Percentiles rank a stretch among this genome's conserved stretches.
phyloP scores from a whole-genome alignment of 2,888 invertebrate species.

The Agonopterix arenella region DNA sequence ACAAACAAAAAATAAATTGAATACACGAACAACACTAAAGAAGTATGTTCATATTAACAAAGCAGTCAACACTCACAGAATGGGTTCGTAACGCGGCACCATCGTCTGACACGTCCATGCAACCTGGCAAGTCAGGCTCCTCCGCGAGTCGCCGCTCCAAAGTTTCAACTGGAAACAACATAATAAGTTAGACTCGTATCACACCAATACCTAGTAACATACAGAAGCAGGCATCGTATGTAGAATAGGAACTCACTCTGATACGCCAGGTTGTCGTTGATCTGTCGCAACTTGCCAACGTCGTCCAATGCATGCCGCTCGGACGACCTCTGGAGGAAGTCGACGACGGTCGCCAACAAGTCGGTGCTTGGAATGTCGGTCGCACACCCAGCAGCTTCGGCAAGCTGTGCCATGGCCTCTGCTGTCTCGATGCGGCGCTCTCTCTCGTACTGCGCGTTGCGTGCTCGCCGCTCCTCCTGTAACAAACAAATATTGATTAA shows the following conservation, averaged over 20 bases:
- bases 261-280: slow-evolving; percentile 26
- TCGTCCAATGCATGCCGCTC: slow-evolving; percentile 13
- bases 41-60: too few relatives aligned
- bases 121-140: slow-evolving; percentile 2
- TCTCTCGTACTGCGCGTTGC: slow-evolving; percentile 42
- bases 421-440: slow-evolving; percentile 35
- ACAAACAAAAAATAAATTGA: background rate
- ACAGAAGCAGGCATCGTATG: too few relatives aligned
- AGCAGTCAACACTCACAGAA: too few relatives aligned
- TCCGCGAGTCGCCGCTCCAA: slow-evolving; percentile 11
- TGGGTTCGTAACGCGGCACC: too few relatives aligned
- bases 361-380: slow-evolving; percentile 8
- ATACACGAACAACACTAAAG: too few relatives aligned
- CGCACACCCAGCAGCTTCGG: slow-evolving; percentile 20
- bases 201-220: too few relatives aligned
- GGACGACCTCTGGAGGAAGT: slow-evolving; percentile 15
- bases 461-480: slow-evolving; percentile 37
- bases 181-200: too few relatives aligned
- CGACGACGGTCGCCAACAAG: slow-evolving; percentile 29
- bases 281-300: slow-evolving; percentile 20
- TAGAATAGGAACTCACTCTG: slow-evolving; percentile 22
- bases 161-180: slow-evolving; percentile 15
- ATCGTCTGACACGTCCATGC: too few relatives aligned
- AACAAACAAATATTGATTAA: background rate
- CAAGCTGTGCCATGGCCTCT: slow-evolving; percentile 27